Base-by-base conservation (phyloP, 2,888 invertebrate genomes). In the Eurytoma californica region DNA sequence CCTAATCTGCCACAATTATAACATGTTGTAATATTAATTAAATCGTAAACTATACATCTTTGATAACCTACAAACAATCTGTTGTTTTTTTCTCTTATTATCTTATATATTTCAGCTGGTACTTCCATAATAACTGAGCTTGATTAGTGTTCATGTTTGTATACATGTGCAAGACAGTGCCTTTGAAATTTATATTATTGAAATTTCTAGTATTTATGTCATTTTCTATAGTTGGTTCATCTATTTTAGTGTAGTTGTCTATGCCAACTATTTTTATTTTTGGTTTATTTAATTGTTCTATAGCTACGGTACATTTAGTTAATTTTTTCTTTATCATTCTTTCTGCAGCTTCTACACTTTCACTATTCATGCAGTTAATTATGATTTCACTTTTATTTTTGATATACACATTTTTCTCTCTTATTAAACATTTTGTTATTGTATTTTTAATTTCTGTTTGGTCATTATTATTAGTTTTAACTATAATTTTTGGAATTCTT, bases 141-240 rank as follows among this genome's bases (percentile, higher is more conserved):
- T 12, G 13, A 28, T 72, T 61, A 28, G 13, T 63, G 24, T 3
- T 63, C 4, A 20, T 4, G 14, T 72, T 72, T n/a, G 3, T 28
- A 28, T 63, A 72, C 2, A 9, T 28, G n/a, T 72, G 55, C 4
- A 72, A 12, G 3, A 55, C n/a, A 16, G 16, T 51, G 14, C 16
- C 3, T 55, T 61, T 72, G 7, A 4, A 16, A 0, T 51, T 16
- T 20, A 24, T 5, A 7, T 63, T 3, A 3, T 51, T 63, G n/a
- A 61, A 63, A 20, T 72, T 72, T 51, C 63, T 61, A 1, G 7
- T 20, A 51, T 51, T 72, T 39, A 60, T 57, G 39, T 72, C 72
- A 4, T 72, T 9, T 30, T 60, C n/a, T 3, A 72, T 30, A 55
- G n/a, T 3, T 55, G 12, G 1, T 13, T 18, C 1, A 16, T 70